These are phyloP conservation scores for Mustela lutreola DNA, from an alignment of 2,113 vertebrate species.

Conservation along the genomic window DNA sequence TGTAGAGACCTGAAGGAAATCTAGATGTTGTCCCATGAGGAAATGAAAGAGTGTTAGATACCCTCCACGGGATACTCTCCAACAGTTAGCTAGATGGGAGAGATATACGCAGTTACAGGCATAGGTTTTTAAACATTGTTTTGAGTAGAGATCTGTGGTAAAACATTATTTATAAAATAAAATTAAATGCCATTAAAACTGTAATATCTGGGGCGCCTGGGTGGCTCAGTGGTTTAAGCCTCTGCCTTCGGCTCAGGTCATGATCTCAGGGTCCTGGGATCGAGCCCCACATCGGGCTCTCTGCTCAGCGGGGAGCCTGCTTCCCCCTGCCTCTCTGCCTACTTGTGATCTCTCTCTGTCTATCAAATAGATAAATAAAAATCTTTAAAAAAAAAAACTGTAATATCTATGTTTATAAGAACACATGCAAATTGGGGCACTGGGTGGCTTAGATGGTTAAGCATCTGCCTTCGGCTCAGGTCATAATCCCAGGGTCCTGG, in stretches of 20 bases:
- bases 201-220: background rate
- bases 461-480: no score
- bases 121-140: background rate
- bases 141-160: background rate
- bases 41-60: background rate
- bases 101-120: background rate
- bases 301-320: no score
- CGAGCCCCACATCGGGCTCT: no score
- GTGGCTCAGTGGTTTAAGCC: no score
- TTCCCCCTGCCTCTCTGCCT: no score
- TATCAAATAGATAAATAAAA: no score
- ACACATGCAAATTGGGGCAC: background rate
- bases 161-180: slow-evolving; percentile 15
- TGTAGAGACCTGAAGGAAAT: background rate
- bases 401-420: background rate
- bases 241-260: no score
- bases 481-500: no score
- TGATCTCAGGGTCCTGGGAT: no score
- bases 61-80: background rate
- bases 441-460: no score
- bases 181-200: background rate
- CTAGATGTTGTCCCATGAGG: background rate
- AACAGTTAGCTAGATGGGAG: background rate
- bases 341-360: no score
- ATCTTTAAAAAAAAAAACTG: background rate